These are phyloP conservation scores for Phyllopteryx taeniolatus DNA, from an alignment of 2,113 vertebrate species.

Conservation along the genomic window DNA sequence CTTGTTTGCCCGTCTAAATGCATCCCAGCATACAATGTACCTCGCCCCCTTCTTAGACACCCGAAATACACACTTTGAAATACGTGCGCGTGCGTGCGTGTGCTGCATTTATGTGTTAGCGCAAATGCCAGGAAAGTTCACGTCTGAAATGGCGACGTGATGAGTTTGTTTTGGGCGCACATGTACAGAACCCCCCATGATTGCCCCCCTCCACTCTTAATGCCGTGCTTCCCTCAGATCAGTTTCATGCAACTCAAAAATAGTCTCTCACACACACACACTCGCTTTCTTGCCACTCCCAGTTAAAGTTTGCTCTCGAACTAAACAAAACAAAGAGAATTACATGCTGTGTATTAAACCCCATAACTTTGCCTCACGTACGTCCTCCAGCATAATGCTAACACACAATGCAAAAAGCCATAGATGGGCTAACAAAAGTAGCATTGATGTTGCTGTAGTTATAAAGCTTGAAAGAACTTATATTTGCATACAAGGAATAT, in stretches of 20 bases:
- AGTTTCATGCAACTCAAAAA: slow-evolving; percentile 9
- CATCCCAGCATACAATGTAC: slow-evolving; percentile 2
- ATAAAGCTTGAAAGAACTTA: too few species aligned
- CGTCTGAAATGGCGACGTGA: background rate
- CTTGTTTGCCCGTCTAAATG: background rate
- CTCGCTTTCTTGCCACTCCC: background rate
- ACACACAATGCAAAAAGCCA: too few species aligned
- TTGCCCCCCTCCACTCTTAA: background rate
- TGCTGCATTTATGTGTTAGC: background rate
- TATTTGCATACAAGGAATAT: background rate
- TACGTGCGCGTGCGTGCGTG: background rate
- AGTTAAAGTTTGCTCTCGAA: too few species aligned
- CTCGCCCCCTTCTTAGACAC: background rate
- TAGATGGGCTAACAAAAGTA: too few species aligned
- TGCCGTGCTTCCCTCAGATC: background rate
- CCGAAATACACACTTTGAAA: slow-evolving; percentile 4
- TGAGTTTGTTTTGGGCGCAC: background rate
- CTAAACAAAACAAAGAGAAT: too few species aligned
- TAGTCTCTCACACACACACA: background rate
- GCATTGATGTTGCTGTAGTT: too few species aligned
- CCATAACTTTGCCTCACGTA: too few species aligned
- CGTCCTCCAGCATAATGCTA: too few species aligned
- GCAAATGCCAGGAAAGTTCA: background rate
- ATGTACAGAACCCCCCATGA: background rate
- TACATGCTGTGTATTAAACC: too few species aligned